Evolutionary conservation across 1,140 invertebrate genomes (phyloP).

Genomic region (Drosophila pseudoobscura): DNA sequence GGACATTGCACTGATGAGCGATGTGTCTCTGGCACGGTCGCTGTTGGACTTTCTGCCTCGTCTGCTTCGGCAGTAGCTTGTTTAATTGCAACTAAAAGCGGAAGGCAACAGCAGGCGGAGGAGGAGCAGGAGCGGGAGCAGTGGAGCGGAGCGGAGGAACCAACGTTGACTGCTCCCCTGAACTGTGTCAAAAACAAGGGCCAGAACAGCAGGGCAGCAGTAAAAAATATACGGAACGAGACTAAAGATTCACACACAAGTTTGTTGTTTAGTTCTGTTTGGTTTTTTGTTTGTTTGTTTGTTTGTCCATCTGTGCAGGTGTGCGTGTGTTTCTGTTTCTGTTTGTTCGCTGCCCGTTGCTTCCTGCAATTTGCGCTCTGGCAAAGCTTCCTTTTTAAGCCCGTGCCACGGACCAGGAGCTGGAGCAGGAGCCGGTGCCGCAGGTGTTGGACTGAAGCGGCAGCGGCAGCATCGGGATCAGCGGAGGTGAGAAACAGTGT

Average conservation of each 20-base stretch:
- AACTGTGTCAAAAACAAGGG: conserved; percentile 74
- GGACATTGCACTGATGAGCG: conserved; percentile 69
- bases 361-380: conserved; percentile 76
- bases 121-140: no score
- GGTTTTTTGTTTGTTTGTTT: conserved; percentile 62
- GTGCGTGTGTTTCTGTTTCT: conserved; percentile 12
- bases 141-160: no score
- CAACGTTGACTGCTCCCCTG: conserved; percentile 61
- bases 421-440: conserved; percentile 13
- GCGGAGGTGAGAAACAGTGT: conserved; percentile 14
- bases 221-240: conserved; percentile 4
- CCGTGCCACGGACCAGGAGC: conserved; percentile 7
- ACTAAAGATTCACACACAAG: conserved; percentile 45
- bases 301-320: conserved; percentile 30
- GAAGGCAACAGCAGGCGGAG: conserved; percentile 24
- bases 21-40: conserved; percentile 39
- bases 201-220: conserved; percentile 16
- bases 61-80: conserved; percentile 62
- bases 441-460: conserved; percentile 35
- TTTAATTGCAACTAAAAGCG: conserved; percentile 80
- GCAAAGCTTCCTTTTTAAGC: conserved; percentile 53
- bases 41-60: conserved; percentile 21
- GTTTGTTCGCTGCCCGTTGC: conserved; percentile 44
- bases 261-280: conserved; percentile 68
- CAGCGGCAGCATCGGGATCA: no score